These are phyloP conservation scores for Atta texana DNA, from an alignment of 1,140 invertebrate genomes.

Conservation along the genomic window DNA sequence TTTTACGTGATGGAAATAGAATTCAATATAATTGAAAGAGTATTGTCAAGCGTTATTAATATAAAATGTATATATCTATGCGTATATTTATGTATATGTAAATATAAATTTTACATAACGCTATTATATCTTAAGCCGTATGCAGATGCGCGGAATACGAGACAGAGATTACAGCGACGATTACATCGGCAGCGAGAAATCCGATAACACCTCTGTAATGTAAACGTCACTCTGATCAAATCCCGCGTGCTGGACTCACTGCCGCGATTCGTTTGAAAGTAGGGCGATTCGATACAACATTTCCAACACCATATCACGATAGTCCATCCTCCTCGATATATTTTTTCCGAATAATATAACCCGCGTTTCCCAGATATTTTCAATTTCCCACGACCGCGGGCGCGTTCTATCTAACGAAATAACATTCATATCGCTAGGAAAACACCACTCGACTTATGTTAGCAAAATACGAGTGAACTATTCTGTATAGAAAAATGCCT, in stretches of 20 bases:
- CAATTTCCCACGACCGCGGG: conserved; percentile 39
- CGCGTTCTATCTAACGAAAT: conserved; percentile 39
- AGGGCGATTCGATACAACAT: conserved; percentile 51
- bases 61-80: neutral
- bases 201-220: conserved; percentile 60
- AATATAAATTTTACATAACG: neutral
- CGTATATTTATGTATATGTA: neutral
- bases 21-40: conserved; percentile 1
- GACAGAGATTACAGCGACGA: conserved; percentile 60
- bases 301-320: conserved; percentile 5
- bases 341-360: conserved; percentile 62
- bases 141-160: conserved; percentile 40
- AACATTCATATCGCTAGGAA: conserved; percentile 54
- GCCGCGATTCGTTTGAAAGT: conserved; percentile 44
- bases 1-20: neutral
- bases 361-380: conserved; percentile 44
- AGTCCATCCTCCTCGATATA: conserved; percentile 38
- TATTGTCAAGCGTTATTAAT: neutral
- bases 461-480: conserved; percentile 13
- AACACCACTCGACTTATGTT: conserved; percentile 51
- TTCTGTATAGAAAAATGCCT: conserved; percentile 14
- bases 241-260: conserved; percentile 18
- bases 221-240: conserved; percentile 58
- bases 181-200: conserved; percentile 56
- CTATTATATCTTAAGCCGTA: conserved; percentile 31